A percentile compares a stretch with the other conserved stretches of the same genome.
Conservation (phyloP, 2,113 vertebrate species). For the Gasterosteus nipponicus region DNA sequence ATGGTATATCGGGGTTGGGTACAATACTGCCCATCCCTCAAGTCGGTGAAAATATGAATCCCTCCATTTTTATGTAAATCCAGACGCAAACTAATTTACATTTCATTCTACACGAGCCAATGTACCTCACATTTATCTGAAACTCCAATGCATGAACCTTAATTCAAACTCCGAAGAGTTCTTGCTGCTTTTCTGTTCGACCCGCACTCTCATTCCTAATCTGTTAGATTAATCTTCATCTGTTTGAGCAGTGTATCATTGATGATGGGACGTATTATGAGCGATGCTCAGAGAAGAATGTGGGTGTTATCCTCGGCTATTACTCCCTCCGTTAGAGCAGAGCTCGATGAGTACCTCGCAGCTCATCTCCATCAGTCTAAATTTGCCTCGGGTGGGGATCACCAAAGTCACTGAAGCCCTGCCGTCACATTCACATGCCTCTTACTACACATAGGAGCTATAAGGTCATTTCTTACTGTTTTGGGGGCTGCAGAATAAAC, state of each 20-base stretch:
- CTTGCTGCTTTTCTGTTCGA: slow-evolving; percentile 10
- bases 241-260: slow-evolving; percentile 58
- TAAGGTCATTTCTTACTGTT: neutral
- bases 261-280: slow-evolving; percentile 53
- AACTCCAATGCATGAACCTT: neutral
- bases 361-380: slow-evolving; percentile 52
- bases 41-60: neutral
- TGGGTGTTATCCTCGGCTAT: slow-evolving; percentile 64
- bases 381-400: slow-evolving; percentile 46
- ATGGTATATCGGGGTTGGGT: neutral
- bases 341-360: slow-evolving; percentile 53
- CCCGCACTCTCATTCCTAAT: slow-evolving; percentile 4
- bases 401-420: slow-evolving; percentile 62
- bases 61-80: neutral
- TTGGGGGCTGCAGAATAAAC: neutral
- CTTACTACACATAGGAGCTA: slow-evolving; percentile 22
- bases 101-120: neutral
- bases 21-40: neutral
- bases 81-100: neutral
- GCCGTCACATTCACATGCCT: slow-evolving; percentile 37
- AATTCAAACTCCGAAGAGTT: slow-evolving; percentile 13
- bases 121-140: neutral
- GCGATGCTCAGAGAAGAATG: slow-evolving; percentile 49
- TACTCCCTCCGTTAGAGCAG: slow-evolving; percentile 74
- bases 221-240: slow-evolving; percentile 59